phyloP scores from a whole-genome alignment of 2,113 vertebrate genomes.

The Lutjanus erythropterus region DNA sequence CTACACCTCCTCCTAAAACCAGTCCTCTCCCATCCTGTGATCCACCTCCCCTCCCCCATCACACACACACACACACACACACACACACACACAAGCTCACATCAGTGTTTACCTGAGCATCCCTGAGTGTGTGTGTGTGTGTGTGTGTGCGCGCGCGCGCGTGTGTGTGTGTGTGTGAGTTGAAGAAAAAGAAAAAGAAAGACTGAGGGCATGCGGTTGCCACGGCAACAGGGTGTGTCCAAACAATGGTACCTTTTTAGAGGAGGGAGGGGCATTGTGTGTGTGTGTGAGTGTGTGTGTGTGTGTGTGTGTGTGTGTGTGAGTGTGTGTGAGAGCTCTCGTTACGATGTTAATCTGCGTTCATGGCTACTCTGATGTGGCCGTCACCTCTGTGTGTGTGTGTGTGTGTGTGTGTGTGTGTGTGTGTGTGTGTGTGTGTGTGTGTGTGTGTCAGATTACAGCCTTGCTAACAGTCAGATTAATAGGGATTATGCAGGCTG shows the following conservation, averaged over 20 bases:
- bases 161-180: no score
- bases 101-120: no score
- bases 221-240: slow-evolving; percentile 91
- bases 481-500: slow-evolving; percentile 66
- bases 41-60: neutral
- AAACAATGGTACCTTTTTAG: slow-evolving; percentile 94
- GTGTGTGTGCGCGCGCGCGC: no score
- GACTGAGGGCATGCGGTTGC: slow-evolving; percentile 80
- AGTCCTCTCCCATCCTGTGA: neutral
- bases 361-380: slow-evolving; percentile 16
- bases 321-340: slow-evolving; percentile 29
- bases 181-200: slow-evolving; percentile 9
- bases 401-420: slow-evolving; percentile 49
- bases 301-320: slow-evolving; percentile 31
- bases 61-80: slow-evolving; percentile 6
- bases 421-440: slow-evolving; percentile 48
- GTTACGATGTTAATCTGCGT: slow-evolving; percentile 6
- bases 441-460: slow-evolving; percentile 68
- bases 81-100: slow-evolving; percentile 68
- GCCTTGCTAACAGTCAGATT: slow-evolving; percentile 74
- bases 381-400: slow-evolving; percentile 40
- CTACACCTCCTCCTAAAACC: neutral
- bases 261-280: slow-evolving; percentile 41
- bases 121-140: no score
- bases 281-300: slow-evolving; percentile 40